These are phyloP conservation scores for Dendroctonus valens DNA, from an alignment of 1,140 invertebrate genomes.

Conservation along the genomic window DNA sequence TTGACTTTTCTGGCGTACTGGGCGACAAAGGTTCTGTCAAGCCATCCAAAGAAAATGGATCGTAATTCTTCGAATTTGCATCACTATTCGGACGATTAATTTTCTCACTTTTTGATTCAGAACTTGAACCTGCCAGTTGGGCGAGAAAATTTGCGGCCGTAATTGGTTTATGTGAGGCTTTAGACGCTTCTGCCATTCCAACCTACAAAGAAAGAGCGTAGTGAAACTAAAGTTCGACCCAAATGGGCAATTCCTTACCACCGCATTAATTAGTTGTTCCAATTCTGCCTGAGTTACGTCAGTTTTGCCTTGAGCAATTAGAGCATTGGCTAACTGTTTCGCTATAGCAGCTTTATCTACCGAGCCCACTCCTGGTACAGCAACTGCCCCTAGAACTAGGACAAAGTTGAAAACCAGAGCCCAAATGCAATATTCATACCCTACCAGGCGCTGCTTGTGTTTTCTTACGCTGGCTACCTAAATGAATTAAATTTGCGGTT, in stretches of 20 bases:
- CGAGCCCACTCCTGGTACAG: constrained; percentile 65
- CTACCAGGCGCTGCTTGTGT: constrained; percentile 29
- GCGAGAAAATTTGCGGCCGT: constrained; percentile 56
- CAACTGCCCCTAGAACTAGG: constrained; percentile 53
- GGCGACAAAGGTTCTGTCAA: constrained; percentile 33
- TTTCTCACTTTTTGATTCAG: constrained; percentile 27
- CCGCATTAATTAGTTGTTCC: constrained; percentile 72
- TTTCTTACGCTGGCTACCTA: constrained; percentile 56
- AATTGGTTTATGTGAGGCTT: constrained; percentile 55
- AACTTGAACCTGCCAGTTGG: constrained; percentile 45
- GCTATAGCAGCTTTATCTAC: constrained; percentile 73
- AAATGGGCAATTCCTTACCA: constrained; percentile 55
- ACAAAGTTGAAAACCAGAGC: background rate
- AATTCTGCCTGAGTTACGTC: constrained; percentile 74
- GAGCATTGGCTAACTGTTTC: constrained; percentile 71
- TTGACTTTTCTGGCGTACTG: constrained; percentile 28
- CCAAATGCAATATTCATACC: background rate
- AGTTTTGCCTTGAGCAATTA: constrained; percentile 73
- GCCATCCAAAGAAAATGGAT: constrained; percentile 14
- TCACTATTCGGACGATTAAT: constrained; percentile 18
- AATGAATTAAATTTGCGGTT: constrained; percentile 66
- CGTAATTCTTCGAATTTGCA: constrained; percentile 1
- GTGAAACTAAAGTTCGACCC: no score
- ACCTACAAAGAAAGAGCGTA: constrained; percentile 46
- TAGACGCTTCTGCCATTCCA: constrained; percentile 62